Evolutionary conservation across 2,797 vertebrate species (phyloP).

Genomic region (Leptatherina wallacei): DNA sequence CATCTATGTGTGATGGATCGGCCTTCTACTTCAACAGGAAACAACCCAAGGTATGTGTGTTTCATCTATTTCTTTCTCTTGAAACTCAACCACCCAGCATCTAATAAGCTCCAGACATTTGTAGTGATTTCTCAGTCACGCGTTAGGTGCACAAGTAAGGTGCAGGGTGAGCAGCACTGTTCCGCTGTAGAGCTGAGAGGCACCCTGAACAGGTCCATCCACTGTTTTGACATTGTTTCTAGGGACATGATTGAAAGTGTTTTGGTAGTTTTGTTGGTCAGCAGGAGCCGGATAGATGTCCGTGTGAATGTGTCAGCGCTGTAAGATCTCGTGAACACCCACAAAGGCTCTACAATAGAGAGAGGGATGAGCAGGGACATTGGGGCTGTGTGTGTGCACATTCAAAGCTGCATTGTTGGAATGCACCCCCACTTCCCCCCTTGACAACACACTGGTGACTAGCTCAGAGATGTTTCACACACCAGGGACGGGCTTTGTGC

Average conservation of each 20-base stretch:
- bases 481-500: conserved; percentile 67
- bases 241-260: conserved; percentile 62
- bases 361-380: conserved; percentile 81
- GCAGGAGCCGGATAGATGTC: conserved; percentile 77
- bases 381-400: conserved; percentile 75
- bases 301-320: conserved; percentile 82
- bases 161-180: conserved; percentile 17
- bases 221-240: conserved; percentile 49
- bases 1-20: conserved; percentile 35
- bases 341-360: conserved; percentile 81
- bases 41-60: conserved; percentile 81
- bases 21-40: conserved; percentile 66
- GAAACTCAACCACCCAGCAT: not conserved
- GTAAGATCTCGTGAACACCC: conserved; percentile 77
- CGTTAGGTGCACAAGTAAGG: conserved; percentile 17
- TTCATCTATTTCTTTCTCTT: conserved; percentile 23
- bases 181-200: conserved; percentile 25
- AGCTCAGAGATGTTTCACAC: conserved; percentile 72
- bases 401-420: conserved; percentile 85
- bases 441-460: conserved; percentile 75
- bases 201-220: conserved; percentile 38
- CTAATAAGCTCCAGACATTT: conserved; percentile 10
- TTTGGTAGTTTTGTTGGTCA: conserved; percentile 69
- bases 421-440: conserved; percentile 68
- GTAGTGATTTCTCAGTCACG: conserved; percentile 18